Evolutionary conservation across 2,797 vertebrate species (phyloP).

Genomic region (Phoebastria nigripes): DNA sequence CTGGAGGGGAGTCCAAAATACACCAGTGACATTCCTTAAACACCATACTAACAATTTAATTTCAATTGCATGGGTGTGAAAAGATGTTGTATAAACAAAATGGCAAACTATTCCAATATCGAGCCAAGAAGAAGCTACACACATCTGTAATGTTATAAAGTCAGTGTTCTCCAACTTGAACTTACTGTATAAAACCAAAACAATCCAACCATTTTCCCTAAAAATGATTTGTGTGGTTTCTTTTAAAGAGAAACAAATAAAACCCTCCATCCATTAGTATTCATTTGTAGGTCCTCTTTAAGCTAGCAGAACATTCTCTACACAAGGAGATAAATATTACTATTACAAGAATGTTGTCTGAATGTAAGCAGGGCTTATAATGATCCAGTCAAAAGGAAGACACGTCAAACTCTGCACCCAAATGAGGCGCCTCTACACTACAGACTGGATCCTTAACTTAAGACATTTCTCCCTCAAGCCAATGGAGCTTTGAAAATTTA

Average conservation of each 20-base stretch:
- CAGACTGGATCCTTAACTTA: background rate
- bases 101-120: background rate
- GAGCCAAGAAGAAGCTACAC: background rate
- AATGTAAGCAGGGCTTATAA: background rate
- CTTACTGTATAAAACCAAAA: background rate
- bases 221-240: background rate
- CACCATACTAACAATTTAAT: background rate
- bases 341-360: background rate
- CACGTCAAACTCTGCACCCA: background rate
- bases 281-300: background rate
- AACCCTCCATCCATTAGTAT: background rate
- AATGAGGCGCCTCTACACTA: background rate
- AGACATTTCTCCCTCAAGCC: background rate
- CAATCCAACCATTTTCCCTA: background rate
- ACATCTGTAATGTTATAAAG: background rate
- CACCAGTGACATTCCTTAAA: background rate
- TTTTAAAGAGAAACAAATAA: background rate
- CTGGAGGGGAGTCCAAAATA: background rate
- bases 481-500: background rate
- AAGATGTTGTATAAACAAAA: background rate
- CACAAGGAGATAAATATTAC: background rate
- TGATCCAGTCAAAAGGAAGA: background rate
- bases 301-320: background rate
- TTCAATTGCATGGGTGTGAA: background rate
- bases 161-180: background rate